Evolutionary conservation across 2,113 vertebrate species (phyloP), one percentile per base, ranked within the genome.

Genomic region (Salminus brasiliensis): DNA sequence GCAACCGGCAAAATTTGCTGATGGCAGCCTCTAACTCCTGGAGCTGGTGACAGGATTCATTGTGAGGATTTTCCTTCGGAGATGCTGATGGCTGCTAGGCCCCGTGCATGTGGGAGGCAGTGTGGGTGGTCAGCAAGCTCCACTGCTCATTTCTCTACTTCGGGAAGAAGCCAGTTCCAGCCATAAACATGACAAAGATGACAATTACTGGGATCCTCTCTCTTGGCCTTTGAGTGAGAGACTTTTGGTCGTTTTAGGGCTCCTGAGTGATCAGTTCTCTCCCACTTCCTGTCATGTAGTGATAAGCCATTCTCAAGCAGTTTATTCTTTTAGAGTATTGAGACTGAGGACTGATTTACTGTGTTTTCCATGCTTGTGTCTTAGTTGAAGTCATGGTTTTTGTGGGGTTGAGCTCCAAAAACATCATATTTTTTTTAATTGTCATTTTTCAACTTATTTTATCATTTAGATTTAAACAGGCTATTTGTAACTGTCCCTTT

Each of bases 31-130:
- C 34, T 62, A 80, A 76, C 66, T 84, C 52, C 43, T 47, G 73
- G 21, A 85, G 73, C 77, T 29, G 30, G 74, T 85, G 85, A 87
- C 78, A 85, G 81, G 73, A 81, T 72, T 72, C 27, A 69, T 84
- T 78, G 55, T 74, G 75, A 36, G 73, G 57, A 72, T 55, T 68
- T 41, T 68, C 66, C 72, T 41, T 49, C 13, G 39, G 67, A 79
- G 66, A 69, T 30, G 45, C 59, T 60, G 63, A 29, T 66, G 63
- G 53, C 62, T 70, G 74, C 55, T 39, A 49, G 68, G 74, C 49
- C 57, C 53, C 30, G 57, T 53, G 57, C 9, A 41, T 13, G 81
- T 77, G 72, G 78, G 81, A 73, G 84, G 69, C 13, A 36, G 75
- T 4, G 84, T 83, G 74, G 84, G 81, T 66, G 74, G 81, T 47